Conservation (phyloP, 1,140 invertebrate species). For the Adelges cooleyi region DNA sequence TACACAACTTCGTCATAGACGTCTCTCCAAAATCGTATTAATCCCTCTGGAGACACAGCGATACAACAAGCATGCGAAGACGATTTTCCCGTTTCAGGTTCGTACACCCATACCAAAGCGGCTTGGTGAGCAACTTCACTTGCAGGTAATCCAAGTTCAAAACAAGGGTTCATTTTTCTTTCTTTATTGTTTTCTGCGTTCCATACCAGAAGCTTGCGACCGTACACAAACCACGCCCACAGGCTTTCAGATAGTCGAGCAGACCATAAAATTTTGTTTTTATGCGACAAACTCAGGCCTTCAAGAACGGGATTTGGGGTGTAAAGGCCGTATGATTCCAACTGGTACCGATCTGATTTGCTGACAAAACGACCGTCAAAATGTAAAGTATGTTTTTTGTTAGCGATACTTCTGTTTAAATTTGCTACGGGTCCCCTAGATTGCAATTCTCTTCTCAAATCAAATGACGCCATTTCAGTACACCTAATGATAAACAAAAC, state of each 20-base stretch:
- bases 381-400: slow-evolving; percentile 13
- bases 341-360: slow-evolving; percentile 23
- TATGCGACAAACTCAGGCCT: slow-evolving; percentile 7
- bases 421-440: slow-evolving; percentile 8
- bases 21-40: slow-evolving; percentile 82
- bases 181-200: slow-evolving; percentile 39
- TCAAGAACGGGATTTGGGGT: slow-evolving; percentile 21
- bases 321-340: slow-evolving; percentile 18
- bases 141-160: slow-evolving; percentile 77
- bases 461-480: slow-evolving; percentile 11
- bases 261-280: slow-evolving; percentile 18
- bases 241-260: slow-evolving; percentile 48
- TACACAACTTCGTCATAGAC: slow-evolving; percentile 76
- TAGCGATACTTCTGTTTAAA: not conserved
- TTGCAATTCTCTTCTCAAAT: slow-evolving; percentile 15
- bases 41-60: slow-evolving; percentile 84
- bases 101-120: slow-evolving; percentile 69
- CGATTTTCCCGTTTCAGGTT: slow-evolving; percentile 44
- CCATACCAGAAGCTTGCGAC: slow-evolving; percentile 76
- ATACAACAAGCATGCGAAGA: slow-evolving; percentile 46
- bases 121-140: slow-evolving; percentile 85
- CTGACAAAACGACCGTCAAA: slow-evolving; percentile 25
- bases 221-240: slow-evolving; percentile 80
- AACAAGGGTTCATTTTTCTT: slow-evolving; percentile 47
- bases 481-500: not conserved